A percentile compares a stretch with the other conserved stretches of the same genome.
phyloP scores from a whole-genome alignment of 2,113 vertebrate genomes.

The Meriones unguiculatus region DNA sequence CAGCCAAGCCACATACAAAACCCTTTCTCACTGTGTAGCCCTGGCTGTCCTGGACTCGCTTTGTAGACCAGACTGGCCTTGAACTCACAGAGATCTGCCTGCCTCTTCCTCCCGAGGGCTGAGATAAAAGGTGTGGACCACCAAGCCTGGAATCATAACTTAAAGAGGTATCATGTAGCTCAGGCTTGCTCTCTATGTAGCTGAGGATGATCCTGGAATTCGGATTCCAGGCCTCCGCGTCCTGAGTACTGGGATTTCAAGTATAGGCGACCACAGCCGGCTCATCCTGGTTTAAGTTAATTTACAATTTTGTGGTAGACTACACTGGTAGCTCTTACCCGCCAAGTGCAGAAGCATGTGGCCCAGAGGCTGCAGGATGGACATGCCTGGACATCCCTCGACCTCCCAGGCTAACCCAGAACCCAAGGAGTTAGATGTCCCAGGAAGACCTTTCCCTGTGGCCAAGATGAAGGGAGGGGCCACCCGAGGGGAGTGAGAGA shows the following conservation, averaged over 20 bases:
- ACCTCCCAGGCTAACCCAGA: neutral
- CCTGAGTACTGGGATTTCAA: neutral
- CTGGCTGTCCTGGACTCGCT: neutral
- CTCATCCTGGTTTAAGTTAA: neutral
- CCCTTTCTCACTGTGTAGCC: neutral
- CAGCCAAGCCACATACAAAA: neutral
- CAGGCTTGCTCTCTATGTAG: neutral
- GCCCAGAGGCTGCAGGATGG: too few species aligned
- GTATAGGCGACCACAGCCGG: fast-evolving
- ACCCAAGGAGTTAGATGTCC: neutral
- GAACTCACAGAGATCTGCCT: neutral
- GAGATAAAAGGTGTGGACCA: neutral
- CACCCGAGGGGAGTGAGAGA: neutral
- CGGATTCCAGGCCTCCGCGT: neutral
- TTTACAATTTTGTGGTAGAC: neutral
- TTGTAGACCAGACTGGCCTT: neutral
- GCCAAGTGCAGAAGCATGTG: neutral
- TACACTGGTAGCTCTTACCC: neutral
- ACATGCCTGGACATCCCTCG: neutral
- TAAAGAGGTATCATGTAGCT: neutral
- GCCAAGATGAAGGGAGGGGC: neutral
- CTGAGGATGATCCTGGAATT: neutral
- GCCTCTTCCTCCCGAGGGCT: neutral
- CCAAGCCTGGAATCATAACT: neutral
- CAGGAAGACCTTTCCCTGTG: neutral